phyloP scores from a whole-genome alignment of 1,140 invertebrate genomes.

The Brachionus paranguensis region DNA sequence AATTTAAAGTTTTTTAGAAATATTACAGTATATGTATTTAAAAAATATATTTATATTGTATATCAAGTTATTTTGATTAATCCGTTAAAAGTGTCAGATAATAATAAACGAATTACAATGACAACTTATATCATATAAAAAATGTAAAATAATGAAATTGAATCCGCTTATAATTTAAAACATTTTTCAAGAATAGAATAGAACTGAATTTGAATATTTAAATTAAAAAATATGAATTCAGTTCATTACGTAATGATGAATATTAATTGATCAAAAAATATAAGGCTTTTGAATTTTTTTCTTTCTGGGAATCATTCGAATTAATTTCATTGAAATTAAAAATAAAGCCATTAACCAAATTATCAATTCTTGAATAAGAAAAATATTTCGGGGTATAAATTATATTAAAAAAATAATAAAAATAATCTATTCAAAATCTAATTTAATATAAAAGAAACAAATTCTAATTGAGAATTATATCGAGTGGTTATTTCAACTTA shows the following conservation, averaged over 20 bases:
- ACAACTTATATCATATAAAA: not conserved
- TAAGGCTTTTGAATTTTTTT: not conserved
- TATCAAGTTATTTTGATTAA: no score
- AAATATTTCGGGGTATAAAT: not conserved
- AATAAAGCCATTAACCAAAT: not conserved
- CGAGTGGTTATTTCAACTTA: not conserved
- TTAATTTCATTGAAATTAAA: not conserved
- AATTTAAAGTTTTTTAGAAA: no score
- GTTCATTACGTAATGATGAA: not conserved
- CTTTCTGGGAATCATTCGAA: not conserved
- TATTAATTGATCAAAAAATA: not conserved
- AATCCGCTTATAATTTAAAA: not conserved
- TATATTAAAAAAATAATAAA: not conserved
- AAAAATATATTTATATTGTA: no score
- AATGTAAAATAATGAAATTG: not conserved
- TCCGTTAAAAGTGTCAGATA: no score
- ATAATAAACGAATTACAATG: not conserved
- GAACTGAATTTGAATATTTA: not conserved
- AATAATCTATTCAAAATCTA: not conserved
- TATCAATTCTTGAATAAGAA: not conserved
- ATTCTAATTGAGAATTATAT: not conserved
- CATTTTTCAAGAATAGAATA: not conserved
- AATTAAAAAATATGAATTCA: not conserved
- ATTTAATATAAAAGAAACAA: not conserved
- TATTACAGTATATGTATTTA: no score